phyloP scores from a whole-genome alignment of 2,888 invertebrate species.

The Eristalinus sepulchralis region DNA sequence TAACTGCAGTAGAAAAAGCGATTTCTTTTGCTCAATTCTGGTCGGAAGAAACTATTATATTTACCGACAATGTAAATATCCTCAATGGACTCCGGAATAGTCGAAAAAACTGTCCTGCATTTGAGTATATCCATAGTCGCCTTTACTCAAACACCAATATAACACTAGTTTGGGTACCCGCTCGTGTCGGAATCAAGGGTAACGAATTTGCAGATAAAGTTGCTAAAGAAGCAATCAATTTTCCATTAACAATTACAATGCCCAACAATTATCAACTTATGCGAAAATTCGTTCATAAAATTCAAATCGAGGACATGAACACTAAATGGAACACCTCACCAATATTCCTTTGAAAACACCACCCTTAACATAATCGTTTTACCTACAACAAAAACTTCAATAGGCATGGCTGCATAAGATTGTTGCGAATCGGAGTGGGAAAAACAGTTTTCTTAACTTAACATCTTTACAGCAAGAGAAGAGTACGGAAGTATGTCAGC shows the following conservation, averaged over 20 bases:
- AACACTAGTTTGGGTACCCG: background rate
- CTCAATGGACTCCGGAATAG: background rate
- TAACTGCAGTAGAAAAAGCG: background rate
- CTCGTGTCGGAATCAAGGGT: background rate
- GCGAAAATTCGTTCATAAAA: no score
- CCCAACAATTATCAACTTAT: background rate
- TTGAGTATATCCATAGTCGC: background rate
- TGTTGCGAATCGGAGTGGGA: no score
- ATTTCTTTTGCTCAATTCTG: background rate
- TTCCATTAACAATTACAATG: background rate
- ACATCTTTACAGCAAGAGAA: no score
- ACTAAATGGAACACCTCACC: no score
- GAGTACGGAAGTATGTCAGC: no score
- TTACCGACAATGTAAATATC: slow-evolving; percentile 3
- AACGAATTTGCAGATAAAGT: background rate
- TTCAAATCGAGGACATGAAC: no score
- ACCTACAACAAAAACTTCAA: no score
- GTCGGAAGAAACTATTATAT: background rate
- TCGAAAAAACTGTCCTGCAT: background rate
- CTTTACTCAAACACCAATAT: background rate
- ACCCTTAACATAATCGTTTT: no score
- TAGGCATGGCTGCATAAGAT: no score
- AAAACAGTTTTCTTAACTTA: no score
- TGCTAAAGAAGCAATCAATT: background rate
- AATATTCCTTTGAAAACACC: no score